Evolutionary conservation across 2,113 vertebrate species (phyloP).

Genomic region (Pipra filicauda): DNA sequence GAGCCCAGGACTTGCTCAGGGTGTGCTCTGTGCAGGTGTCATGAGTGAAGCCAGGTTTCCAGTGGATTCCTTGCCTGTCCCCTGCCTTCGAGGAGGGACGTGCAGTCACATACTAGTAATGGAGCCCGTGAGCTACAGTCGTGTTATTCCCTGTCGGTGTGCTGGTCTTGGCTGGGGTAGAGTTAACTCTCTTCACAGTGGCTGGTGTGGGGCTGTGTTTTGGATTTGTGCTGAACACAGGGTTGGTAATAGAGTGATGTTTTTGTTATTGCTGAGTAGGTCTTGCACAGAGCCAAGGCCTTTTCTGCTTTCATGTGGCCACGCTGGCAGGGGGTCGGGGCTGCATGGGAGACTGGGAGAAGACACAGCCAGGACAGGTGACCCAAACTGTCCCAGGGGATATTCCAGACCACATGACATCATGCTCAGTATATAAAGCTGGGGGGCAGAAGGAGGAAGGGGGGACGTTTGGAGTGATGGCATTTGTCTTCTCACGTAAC

Average conservation of each 20-base stretch:
- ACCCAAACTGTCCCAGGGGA: background rate
- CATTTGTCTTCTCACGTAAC: background rate
- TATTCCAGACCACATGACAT: background rate
- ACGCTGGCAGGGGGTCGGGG: background rate
- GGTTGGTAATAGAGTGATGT: background rate
- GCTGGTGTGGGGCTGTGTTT: background rate
- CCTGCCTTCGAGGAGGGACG: background rate
- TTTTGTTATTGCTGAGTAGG: background rate
- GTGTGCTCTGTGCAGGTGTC: fast-evolving
- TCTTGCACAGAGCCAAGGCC: background rate
- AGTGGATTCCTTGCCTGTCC: background rate
- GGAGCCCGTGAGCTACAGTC: background rate
- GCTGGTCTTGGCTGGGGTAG: background rate
- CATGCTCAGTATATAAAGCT: background rate
- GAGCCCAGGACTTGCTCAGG: background rate
- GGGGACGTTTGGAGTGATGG: background rate
- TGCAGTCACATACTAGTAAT: fast-evolving
- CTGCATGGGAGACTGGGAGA: background rate
- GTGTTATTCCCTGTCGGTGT: background rate
- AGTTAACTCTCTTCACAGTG: background rate
- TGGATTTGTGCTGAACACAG: background rate
- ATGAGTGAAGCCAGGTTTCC: background rate
- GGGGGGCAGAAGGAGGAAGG: background rate
- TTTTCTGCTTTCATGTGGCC: background rate
- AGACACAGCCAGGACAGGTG: background rate